Evolutionary conservation across 2,113 vertebrate species (phyloP).

Genomic region (Sciurus niger): DNA sequence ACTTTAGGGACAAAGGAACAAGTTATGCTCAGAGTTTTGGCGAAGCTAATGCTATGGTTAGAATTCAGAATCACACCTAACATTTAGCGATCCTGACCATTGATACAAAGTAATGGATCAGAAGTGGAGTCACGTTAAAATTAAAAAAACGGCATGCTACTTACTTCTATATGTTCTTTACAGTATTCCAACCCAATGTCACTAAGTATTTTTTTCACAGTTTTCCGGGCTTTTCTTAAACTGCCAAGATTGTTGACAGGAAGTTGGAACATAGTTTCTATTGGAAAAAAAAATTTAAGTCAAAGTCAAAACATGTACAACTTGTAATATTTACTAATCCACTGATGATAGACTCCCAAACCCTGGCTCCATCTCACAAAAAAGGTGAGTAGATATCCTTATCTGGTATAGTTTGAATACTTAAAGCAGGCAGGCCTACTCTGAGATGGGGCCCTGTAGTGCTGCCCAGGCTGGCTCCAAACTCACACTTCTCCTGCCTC

Average conservation of each 20-base stretch:
- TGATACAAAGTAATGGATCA: conserved; percentile 72
- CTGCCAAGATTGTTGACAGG: conserved; percentile 99
- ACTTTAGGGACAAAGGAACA: conserved; percentile 67
- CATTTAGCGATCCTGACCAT: conserved; percentile 47
- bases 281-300: conserved; percentile 89
- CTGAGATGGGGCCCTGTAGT: background rate
- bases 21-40: conserved; percentile 45
- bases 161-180: conserved; percentile 98
- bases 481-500: background rate
- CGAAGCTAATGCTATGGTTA: conserved; percentile 66
- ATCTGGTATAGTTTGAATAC: conserved; percentile 56
- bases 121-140: conserved; percentile 76
- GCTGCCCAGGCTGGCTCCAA: background rate
- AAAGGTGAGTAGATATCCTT: conserved; percentile 17
- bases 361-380: conserved; percentile 74
- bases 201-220: conserved; percentile 99
- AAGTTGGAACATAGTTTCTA: conserved; percentile 99
- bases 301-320: conserved; percentile 85
- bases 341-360: conserved; percentile 78
- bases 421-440: conserved; percentile 52
- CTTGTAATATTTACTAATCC: conserved; percentile 79
- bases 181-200: conserved; percentile 99
- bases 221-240: conserved; percentile 99
- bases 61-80: conserved; percentile 62
- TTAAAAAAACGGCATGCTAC: conserved; percentile 86